A percentile compares a stretch with the other conserved stretches of the same genome.
Evolutionary conservation across 30 jellyfish, hydroid and myxozoan species (phyloP).

Genomic region (Hydractinia symbiolongicarpus): DNA sequence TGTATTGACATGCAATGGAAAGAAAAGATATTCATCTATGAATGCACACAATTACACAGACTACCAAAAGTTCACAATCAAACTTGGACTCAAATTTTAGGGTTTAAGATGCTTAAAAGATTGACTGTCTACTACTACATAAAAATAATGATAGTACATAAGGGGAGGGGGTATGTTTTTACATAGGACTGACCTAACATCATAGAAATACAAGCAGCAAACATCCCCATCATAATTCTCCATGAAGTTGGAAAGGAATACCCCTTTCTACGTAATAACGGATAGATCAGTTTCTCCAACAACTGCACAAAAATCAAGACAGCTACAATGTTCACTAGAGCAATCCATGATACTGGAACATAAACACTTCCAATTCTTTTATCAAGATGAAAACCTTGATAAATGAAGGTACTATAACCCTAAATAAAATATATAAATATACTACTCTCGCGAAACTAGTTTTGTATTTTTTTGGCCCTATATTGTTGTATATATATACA

Average conservation of each 20-base stretch:
- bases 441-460: neutral
- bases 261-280: conserved; percentile 37
- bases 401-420: conserved; percentile 58
- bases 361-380: conserved; percentile 33
- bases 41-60: no score
- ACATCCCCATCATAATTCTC: conserved; percentile 62
- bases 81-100: no score
- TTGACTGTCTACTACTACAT: no score
- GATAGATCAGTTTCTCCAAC: conserved; percentile 44
- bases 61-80: no score
- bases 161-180: no score
- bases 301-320: conserved; percentile 49
- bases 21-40: no score
- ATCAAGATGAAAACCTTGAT: conserved; percentile 72
- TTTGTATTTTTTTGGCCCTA: neutral
- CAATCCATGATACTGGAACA: conserved; percentile 76
- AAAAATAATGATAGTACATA: no score
- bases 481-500: neutral
- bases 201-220: conserved; percentile 43
- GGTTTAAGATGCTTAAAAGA: no score
- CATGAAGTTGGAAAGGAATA: conserved; percentile 39
- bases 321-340: conserved; percentile 36
- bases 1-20: no score
- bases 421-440: conserved; percentile 17
- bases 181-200: conserved; percentile 43